phyloP scores from a whole-genome alignment of 2,888 invertebrate genomes.

The Volucella inflata region DNA sequence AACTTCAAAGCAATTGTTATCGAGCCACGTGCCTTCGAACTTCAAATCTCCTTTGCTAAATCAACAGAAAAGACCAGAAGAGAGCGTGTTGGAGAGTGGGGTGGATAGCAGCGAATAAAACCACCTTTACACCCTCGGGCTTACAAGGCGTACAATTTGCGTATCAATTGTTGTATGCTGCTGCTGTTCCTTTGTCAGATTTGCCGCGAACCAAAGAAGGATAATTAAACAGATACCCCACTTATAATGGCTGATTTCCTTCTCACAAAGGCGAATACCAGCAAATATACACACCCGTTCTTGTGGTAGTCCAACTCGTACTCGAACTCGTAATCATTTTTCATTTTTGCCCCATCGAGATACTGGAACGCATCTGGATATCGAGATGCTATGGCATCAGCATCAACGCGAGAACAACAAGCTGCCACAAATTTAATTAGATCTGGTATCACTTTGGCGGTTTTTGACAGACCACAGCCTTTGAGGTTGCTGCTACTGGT shows the following conservation, averaged over 20 bases:
- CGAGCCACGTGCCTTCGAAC: constrained; percentile 23
- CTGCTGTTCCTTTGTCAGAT: constrained; percentile 47
- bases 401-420: constrained; percentile 36
- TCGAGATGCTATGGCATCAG: constrained; percentile 25
- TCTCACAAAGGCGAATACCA: constrained; percentile 3
- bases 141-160: constrained; percentile 53
- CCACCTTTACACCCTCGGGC: constrained; percentile 27
- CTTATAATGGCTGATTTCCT: constrained; percentile 3
- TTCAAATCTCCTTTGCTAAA: not conserved
- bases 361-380: constrained; percentile 48
- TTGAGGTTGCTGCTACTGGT: constrained; percentile 31
- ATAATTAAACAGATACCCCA: constrained; percentile 57
- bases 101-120: not conserved
- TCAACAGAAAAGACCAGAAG: not conserved
- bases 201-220: constrained; percentile 53
- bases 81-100: not conserved
- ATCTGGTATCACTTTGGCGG: constrained; percentile 69
- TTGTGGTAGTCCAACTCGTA: too few species aligned
- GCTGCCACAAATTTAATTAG: constrained; percentile 73
- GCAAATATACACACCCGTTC: too few species aligned
- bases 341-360: constrained; percentile 15
- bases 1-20: constrained; percentile 41
- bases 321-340: constrained; percentile 40
- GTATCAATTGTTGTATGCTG: constrained; percentile 53
- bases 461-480: constrained; percentile 68